Evolutionary conservation across 1,140 invertebrate species (phyloP).

Genomic region (Nephila pilipes): DNA sequence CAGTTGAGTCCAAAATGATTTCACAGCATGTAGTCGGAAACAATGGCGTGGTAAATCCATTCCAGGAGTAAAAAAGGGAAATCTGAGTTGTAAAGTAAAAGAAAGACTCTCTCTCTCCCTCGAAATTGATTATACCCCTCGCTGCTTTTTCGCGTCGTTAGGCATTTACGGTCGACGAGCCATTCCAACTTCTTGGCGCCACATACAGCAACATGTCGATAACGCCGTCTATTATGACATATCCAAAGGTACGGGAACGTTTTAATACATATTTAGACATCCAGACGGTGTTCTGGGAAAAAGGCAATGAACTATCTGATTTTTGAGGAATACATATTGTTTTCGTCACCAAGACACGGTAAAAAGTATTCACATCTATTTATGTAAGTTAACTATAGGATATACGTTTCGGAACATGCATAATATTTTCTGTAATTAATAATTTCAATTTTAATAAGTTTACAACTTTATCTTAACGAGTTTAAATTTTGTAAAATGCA

Average conservation of each 20-base stretch:
- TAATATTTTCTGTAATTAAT: no score
- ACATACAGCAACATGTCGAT: conserved; percentile 64
- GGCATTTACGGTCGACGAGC: conserved; percentile 57
- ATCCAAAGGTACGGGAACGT: neutral
- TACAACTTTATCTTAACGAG: no score
- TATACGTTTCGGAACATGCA: no score
- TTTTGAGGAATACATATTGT: neutral
- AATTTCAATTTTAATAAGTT: no score
- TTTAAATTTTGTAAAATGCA: no score
- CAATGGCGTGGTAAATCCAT: conserved; percentile 19
- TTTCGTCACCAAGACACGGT: no score
- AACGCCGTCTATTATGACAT: conserved; percentile 34
- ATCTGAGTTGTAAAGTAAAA: conserved; percentile 25
- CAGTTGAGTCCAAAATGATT: conserved; percentile 12
- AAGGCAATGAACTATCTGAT: neutral
- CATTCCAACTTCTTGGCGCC: conserved; percentile 61
- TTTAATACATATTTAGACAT: conserved; percentile 29
- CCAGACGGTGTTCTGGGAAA: neutral
- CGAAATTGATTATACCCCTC: conserved; percentile 69
- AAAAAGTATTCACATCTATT: no score
- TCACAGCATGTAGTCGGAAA: conserved; percentile 51
- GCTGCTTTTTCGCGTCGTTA: conserved; percentile 67
- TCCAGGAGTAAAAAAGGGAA: neutral
- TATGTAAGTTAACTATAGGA: no score
- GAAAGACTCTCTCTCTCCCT: no score